phyloP scores from a whole-genome alignment of 1,140 invertebrate genomes.

The Littorina saxatilis region DNA sequence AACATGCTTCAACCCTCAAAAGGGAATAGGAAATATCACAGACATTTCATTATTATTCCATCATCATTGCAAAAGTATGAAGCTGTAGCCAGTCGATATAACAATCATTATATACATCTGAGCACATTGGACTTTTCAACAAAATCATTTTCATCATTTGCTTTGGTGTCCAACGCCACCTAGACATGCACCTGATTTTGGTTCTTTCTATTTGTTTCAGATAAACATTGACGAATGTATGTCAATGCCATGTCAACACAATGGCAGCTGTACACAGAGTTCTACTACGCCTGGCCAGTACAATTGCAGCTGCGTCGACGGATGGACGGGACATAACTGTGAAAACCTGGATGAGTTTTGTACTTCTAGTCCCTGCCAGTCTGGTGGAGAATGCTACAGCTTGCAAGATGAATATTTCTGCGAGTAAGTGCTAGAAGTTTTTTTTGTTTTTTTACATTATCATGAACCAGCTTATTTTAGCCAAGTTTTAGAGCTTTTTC shows the following conservation, averaged over 20 bases:
- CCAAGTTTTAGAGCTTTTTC: too few species aligned
- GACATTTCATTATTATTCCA: too few species aligned
- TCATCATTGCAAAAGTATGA: too few species aligned
- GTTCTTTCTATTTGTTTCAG: not conserved
- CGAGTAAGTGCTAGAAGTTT: constrained; percentile 36
- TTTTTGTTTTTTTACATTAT: too few species aligned
- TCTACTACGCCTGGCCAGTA: not conserved
- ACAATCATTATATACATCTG: too few species aligned
- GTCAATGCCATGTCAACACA: constrained; percentile 24
- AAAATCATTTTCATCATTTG: not conserved
- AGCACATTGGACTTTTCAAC: too few species aligned
- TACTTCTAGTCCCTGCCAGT: constrained; percentile 74
- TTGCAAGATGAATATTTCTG: constrained; percentile 42
- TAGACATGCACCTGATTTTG: too few species aligned
- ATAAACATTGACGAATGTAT: constrained; percentile 30
- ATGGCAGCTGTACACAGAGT: constrained; percentile 12
- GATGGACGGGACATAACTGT: constrained; percentile 78
- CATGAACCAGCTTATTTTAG: too few species aligned
- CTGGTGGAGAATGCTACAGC: constrained; percentile 46
- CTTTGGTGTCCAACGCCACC: not conserved
- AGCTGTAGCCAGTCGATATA: too few species aligned
- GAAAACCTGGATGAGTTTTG: constrained; percentile 71
- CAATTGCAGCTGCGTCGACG: constrained; percentile 42
- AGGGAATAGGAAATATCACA: too few species aligned
- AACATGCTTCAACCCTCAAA: too few species aligned